These are phyloP conservation scores for Perodicticus potto DNA, from an alignment of 2,797 vertebrate genomes.

Conservation along the genomic window DNA sequence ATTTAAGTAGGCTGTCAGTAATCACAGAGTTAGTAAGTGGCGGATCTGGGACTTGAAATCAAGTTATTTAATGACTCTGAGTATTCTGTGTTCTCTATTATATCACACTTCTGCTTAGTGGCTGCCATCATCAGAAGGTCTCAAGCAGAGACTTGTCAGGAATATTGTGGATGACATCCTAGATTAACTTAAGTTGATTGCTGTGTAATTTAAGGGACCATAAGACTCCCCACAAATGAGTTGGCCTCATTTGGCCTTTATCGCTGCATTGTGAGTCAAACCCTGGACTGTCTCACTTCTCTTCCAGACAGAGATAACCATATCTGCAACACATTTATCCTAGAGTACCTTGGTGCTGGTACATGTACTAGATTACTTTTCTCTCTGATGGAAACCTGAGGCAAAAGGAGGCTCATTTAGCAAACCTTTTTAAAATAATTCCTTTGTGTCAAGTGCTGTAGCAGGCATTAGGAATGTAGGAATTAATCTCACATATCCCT, in stretches of 20 bases:
- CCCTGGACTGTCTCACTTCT: background rate
- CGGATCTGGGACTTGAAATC: background rate
- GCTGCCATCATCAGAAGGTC: background rate
- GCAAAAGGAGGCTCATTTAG: background rate
- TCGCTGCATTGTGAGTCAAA: background rate
- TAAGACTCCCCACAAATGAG: background rate
- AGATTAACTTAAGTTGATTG: background rate
- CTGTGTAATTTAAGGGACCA: background rate
- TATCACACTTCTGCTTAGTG: background rate
- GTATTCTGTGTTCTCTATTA: background rate
- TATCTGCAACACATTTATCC: background rate
- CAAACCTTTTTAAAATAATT: background rate
- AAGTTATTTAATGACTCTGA: background rate
- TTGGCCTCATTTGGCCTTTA: background rate
- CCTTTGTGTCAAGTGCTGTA: background rate
- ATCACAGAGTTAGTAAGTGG: background rate
- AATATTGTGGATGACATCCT: background rate
- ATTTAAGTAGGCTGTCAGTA: background rate
- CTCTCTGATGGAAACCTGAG: background rate
- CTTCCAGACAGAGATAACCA: background rate
- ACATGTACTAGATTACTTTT: accelerated
- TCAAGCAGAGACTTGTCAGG: background rate
- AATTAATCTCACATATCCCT: background rate
- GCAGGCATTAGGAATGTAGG: background rate
- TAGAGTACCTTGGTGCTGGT: background rate